phyloP scores from a whole-genome alignment of 2,113 vertebrate species.

The Hippoglossus stenolepis region DNA sequence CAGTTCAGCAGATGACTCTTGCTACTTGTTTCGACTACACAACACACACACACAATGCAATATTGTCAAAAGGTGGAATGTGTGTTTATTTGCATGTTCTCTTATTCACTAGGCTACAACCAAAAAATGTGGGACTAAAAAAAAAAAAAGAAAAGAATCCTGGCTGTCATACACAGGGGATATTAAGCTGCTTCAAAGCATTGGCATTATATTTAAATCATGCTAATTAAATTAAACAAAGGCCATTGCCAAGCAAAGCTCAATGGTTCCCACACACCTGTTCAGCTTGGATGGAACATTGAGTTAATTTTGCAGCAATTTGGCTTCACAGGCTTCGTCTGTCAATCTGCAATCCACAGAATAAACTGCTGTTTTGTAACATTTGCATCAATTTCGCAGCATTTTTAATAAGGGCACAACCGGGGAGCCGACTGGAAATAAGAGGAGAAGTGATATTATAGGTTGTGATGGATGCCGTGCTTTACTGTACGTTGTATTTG shows the following conservation, averaged over 20 bases:
- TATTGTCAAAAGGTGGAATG: slow-evolving; percentile 41
- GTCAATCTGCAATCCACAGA: slow-evolving; percentile 33
- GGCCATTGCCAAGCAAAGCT: slow-evolving; percentile 57
- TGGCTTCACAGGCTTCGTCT: slow-evolving; percentile 32
- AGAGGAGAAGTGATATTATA: not conserved
- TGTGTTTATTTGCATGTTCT: slow-evolving; percentile 30
- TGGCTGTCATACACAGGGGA: slow-evolving; percentile 31
- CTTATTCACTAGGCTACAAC: slow-evolving; percentile 22
- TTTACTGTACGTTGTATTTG: slow-evolving; percentile 12
- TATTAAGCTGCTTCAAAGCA: slow-evolving; percentile 58
- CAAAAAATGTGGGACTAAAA: slow-evolving; percentile 31
- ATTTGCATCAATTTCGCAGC: not conserved
- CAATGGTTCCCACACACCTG: slow-evolving; percentile 64
- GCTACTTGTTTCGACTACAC: slow-evolving; percentile 49
- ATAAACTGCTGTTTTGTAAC: slow-evolving; percentile 7
- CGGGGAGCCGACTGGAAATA: not conserved
- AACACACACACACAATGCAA: slow-evolving; percentile 9
- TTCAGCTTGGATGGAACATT: slow-evolving; percentile 59
- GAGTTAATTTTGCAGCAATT: slow-evolving; percentile 45
- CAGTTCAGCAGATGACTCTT: slow-evolving; percentile 64
- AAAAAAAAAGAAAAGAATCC: slow-evolving; percentile 4
- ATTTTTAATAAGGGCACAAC: not conserved
- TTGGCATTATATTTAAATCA: slow-evolving; percentile 64
- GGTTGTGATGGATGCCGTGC: too few relatives aligned
- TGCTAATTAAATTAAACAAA: slow-evolving; percentile 64